phyloP scores from a whole-genome alignment of 2,797 vertebrate genomes.

The Austrolebias charrua region DNA sequence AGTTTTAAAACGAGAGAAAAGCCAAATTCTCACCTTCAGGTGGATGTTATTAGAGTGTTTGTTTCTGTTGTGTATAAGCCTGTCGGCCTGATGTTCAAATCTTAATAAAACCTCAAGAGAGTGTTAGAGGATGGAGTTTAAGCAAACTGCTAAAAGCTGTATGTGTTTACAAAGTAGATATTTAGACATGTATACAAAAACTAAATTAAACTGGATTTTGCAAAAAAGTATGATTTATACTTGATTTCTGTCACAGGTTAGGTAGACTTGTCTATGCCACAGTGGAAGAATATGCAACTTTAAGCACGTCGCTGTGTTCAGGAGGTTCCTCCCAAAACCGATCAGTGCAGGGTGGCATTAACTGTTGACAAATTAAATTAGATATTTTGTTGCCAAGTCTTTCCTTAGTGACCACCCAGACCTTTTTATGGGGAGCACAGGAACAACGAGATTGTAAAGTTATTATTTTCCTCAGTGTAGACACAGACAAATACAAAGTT shows the following conservation, averaged over 20 bases:
- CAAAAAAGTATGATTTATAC: too few species aligned
- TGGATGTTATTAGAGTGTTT: conserved; percentile 4
- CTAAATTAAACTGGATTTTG: too few species aligned
- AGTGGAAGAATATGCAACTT: not conserved
- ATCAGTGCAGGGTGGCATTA: not conserved
- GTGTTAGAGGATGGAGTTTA: conserved; percentile 33
- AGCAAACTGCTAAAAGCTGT: conserved; percentile 40
- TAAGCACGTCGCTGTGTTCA: not conserved
- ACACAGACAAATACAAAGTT: too few species aligned
- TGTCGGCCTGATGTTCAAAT: conserved; percentile 36
- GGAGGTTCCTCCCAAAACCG: too few species aligned
- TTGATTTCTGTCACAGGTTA: too few species aligned
- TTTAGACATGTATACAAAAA: not conserved
- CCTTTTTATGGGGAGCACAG: not conserved
- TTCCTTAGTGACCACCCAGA: not conserved
- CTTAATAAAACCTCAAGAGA: conserved; percentile 30
- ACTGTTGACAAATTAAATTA: not conserved
- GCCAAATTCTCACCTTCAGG: not conserved
- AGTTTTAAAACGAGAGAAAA: conserved; percentile 15
- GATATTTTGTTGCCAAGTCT: conserved; percentile 32
- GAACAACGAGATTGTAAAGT: not conserved
- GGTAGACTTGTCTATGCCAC: not conserved
- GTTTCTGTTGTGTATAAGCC: conserved; percentile 26
- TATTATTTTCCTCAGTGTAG: too few species aligned
- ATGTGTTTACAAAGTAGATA: conserved; percentile 41